Base-by-base conservation (phyloP, 2,888 invertebrate genomes). In the Drosophila testacea region DNA sequence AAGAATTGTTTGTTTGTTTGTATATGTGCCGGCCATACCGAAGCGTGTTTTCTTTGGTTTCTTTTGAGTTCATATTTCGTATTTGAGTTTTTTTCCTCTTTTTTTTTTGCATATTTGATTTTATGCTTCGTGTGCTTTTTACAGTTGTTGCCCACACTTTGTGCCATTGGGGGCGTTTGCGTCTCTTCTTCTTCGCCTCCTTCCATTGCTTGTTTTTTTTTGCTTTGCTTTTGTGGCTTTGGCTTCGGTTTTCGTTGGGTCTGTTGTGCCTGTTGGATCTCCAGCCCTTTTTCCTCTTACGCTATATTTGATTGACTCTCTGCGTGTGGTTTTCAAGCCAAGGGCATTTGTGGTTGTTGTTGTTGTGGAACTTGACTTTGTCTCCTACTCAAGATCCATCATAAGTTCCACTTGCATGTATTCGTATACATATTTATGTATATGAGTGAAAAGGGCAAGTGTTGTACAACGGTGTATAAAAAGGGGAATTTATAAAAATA, bases 121-220 rank as follows among this genome's bases (percentile, higher is more conserved):
- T 84, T 84, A 82, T 84, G 83, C 83, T 87, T 84, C 72, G 88
- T 84, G 83, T 84, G 83, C 83, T 84, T 84, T 84, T 84, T 87
- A 84, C 85, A 83, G 87, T 83, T 86, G 60, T 73, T 80, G 80
- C 76, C 82, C 62, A 80, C 83, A 78, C 68, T 78, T 52, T 69
- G 55, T 64, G 62, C 66, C 79, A 84, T 78, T 73, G 84, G 87
- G 87, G 87, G 87, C 83, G 83, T 87, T 87, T 69, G 79, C 56
- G 63, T 61, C 54, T 32, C 51, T 44, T 13, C 55, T 44, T 55
- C 48, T 51, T 57, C 48, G 9, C 9, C 36, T 32, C 10, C 11
- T 27, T 44, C 28, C 32, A 28, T 16, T 44, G 44, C 13, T 42
- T 42, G 32, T 50, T 50, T 42, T 27, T 55, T 57, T 30, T 34